Conservation (phyloP, 2,888 invertebrate genomes). For the Thalpophila matura region DNA sequence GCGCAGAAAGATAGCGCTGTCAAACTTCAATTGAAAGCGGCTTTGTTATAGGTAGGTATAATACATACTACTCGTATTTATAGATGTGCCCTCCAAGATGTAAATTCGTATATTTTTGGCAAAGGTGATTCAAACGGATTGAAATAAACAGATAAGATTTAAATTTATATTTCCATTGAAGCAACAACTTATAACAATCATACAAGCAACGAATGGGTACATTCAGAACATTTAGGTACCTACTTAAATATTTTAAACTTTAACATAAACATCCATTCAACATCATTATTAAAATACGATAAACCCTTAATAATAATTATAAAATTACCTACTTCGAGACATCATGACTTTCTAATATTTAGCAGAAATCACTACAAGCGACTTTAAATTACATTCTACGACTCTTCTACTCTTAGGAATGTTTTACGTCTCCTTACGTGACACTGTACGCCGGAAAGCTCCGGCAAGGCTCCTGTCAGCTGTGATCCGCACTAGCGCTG, state of each 20-base stretch:
- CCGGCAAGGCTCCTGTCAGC: constrained; percentile 88
- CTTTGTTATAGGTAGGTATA: no score
- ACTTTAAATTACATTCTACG: constrained; percentile 31
- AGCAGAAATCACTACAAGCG: constrained; percentile 38
- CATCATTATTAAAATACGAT: constrained; percentile 10
- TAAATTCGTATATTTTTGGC: no score
- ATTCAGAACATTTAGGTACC: constrained; percentile 49
- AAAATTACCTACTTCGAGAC: constrained; percentile 20
- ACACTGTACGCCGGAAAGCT: constrained; percentile 80
- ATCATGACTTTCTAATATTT: constrained; percentile 23
- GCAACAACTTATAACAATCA: constrained; percentile 51
- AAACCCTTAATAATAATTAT: constrained; percentile 10
- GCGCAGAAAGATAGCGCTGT: no score
- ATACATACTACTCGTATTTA: no score
- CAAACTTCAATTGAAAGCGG: no score
- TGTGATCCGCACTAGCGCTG: constrained; percentile 83
- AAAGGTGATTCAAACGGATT: no score
- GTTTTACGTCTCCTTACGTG: constrained; percentile 43
- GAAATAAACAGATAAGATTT: constrained; percentile 16
- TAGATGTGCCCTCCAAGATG: no score
- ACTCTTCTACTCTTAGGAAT: constrained; percentile 50
- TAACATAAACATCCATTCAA: constrained; percentile 18
- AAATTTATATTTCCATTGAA: constrained; percentile 51
- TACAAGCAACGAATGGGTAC: constrained; percentile 40
- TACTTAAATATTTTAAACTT: constrained; percentile 21